Conservation (phyloP, 2,888 invertebrate genomes). For the Drosophila mettleri region DNA sequence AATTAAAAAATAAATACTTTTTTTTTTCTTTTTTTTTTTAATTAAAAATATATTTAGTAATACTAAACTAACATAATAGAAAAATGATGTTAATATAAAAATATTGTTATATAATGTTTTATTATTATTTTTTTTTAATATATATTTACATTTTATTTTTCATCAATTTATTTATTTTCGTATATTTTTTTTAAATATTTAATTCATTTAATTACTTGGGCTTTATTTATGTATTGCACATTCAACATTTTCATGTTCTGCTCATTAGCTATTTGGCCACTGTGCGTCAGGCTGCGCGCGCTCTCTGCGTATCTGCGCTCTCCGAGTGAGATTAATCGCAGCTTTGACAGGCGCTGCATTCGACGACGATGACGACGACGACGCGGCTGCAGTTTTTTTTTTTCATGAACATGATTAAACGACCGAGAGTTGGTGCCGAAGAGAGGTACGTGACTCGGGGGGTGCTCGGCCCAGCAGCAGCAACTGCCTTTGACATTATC, state of each 20-base stretch:
- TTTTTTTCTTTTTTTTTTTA: neutral
- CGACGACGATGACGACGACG: constrained; percentile 50
- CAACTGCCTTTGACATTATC: constrained; percentile 73
- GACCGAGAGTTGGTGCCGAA: constrained; percentile 31
- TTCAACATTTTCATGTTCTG: constrained; percentile 5
- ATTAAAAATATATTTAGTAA: neutral
- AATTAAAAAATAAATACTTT: no score
- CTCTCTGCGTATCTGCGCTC: constrained; percentile 42
- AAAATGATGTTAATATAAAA: neutral
- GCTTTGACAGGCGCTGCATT: constrained; percentile 78
- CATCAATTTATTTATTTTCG: neutral
- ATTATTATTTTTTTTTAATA: neutral
- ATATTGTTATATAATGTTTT: neutral
- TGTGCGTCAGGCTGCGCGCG: constrained; percentile 21
- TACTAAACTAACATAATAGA: neutral
- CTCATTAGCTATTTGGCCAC: constrained; percentile 9
- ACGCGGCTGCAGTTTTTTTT: constrained; percentile 54
- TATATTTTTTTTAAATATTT: neutral
- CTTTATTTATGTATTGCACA: neutral
- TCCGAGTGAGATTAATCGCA: constrained; percentile 83
- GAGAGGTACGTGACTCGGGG: neutral
- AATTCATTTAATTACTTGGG: neutral
- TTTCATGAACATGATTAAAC: constrained; percentile 66
- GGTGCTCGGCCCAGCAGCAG: constrained; percentile 17
- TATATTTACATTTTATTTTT: neutral